phyloP scores from a whole-genome alignment of 2,113 vertebrate species.

The Panthera uncia region DNA sequence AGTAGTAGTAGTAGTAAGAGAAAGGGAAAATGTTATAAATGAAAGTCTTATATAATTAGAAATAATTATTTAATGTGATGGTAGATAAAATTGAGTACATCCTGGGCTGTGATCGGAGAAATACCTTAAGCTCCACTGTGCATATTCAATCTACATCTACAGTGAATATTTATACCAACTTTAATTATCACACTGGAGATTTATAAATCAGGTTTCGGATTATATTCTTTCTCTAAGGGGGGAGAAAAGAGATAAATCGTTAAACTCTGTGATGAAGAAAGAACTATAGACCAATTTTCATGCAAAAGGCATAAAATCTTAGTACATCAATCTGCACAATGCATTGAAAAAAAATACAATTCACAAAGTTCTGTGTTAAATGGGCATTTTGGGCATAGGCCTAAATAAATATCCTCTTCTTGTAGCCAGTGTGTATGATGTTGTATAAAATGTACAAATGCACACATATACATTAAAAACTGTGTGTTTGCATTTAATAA shows the following conservation, averaged over 20 bases:
- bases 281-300: not conserved
- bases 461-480: not conserved
- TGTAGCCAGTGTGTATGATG: not conserved
- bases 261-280: slow-evolving; percentile 28
- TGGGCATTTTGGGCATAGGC: not conserved
- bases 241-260: not conserved
- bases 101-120: not conserved
- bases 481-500: not conserved
- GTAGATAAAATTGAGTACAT: not conserved
- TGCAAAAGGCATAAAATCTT: not conserved
- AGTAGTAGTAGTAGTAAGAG: not conserved
- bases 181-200: slow-evolving; percentile 22
- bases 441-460: not conserved
- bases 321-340: not conserved
- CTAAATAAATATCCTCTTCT: not conserved
- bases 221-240: not conserved
- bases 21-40: not conserved
- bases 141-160: not conserved
- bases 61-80: not conserved
- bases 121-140: not conserved
- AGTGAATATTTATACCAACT: not conserved
- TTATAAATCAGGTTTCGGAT: not conserved
- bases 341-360: not conserved
- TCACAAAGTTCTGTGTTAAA: not conserved
- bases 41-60: not conserved